Evolutionary conservation across 2,797 vertebrate species (phyloP).

Genomic region (Numenius phaeopus): DNA sequence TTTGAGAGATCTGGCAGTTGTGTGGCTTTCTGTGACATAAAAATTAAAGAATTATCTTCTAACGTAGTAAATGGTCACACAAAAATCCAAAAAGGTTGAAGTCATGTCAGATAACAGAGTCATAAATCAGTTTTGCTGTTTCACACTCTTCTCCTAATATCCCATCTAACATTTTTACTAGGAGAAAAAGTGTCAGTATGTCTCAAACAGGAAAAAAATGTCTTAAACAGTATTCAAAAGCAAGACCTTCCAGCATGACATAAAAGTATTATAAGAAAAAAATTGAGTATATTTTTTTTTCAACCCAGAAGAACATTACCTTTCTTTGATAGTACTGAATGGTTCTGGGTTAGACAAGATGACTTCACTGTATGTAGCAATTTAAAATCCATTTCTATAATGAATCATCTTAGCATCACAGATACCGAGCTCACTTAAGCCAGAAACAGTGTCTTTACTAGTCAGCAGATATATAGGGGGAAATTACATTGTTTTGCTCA

Average conservation of each 20-base stretch:
- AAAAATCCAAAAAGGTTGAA: not conserved
- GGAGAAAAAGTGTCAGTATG: not conserved
- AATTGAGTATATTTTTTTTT: not conserved
- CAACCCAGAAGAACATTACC: not conserved
- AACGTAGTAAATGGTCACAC: not conserved
- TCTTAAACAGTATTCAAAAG: not conserved
- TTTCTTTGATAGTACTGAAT: not conserved
- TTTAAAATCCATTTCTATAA: slow-evolving; percentile 11
- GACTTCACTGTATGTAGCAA: not conserved
- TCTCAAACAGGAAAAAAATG: not conserved
- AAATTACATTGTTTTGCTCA: not conserved
- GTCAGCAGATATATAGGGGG: not conserved
- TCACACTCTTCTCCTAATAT: not conserved
- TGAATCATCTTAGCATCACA: not conserved
- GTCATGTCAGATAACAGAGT: not conserved
- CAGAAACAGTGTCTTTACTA: not conserved
- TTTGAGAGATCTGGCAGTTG: not conserved
- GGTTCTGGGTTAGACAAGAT: not conserved
- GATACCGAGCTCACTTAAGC: not conserved
- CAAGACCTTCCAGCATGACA: not conserved
- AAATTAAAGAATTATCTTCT: not conserved
- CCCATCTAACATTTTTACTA: not conserved
- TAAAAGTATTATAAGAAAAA: not conserved
- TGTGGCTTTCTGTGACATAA: not conserved
- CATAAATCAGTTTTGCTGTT: not conserved